Conservation (phyloP, 2,888 invertebrate species). For the Agrotis ipsilon region DNA sequence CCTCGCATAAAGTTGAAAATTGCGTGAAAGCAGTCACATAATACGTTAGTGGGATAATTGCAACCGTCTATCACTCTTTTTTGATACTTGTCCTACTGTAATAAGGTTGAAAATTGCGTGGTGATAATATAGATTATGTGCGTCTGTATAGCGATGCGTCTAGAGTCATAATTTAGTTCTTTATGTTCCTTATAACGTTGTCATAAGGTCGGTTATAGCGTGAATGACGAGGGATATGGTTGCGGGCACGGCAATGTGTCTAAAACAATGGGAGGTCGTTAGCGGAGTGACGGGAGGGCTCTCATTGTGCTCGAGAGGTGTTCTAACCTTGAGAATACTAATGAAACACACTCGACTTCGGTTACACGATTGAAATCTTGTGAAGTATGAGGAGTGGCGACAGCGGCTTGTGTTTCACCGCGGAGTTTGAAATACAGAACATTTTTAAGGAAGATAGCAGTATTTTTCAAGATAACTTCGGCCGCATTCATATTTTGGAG, state of each 20-base stretch:
- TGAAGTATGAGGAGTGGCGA: constrained; percentile 39
- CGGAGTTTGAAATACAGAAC: neutral
- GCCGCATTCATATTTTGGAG: neutral
- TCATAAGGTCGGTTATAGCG: constrained; percentile 45
- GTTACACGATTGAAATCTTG: constrained; percentile 60
- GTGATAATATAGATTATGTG: constrained; percentile 27
- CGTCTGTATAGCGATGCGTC: constrained; percentile 30
- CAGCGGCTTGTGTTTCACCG: neutral
- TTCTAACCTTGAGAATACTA: constrained; percentile 63
- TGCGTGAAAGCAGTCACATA: constrained; percentile 12
- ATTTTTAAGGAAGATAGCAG: neutral
- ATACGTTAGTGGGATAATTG: constrained; percentile 48
- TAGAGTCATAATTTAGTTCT: constrained; percentile 39
- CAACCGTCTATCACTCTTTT: constrained; percentile 20
- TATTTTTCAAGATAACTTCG: neutral
- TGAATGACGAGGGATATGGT: constrained; percentile 30
- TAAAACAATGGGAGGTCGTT: constrained; percentile 66
- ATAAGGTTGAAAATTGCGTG: constrained; percentile 31
- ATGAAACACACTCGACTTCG: constrained; percentile 57
- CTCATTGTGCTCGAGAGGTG: constrained; percentile 60
- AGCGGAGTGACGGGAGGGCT: constrained; percentile 58
- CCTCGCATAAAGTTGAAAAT: constrained; percentile 29
- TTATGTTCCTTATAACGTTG: constrained; percentile 41
- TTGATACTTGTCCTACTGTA: constrained; percentile 5
- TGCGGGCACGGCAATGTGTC: constrained; percentile 58